Base-by-base conservation (phyloP, 2,113 vertebrate species). In the Alectura lathami region DNA sequence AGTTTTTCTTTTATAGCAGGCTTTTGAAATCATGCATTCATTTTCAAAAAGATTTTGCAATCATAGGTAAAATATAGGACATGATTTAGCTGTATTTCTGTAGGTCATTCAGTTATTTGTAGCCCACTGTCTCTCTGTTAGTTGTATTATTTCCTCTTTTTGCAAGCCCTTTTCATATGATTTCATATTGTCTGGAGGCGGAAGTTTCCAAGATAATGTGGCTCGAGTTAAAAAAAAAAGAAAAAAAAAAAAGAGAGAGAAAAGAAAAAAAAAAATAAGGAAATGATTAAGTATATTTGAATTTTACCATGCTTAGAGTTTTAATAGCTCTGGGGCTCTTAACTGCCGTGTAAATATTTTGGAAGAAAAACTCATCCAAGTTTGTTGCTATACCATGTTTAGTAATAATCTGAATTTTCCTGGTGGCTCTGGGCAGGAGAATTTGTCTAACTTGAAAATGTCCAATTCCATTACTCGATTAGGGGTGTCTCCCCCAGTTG, bases 131-230 rank as follows among this genome's bases (percentile, higher is more conserved):
- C 34, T 64, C 64, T 62, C 50, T 95, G 27, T 76, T 76, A 67
- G 45, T 85, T 78, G 42, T 20, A 80, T 63, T 91, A 74, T 93
- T 95, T 93, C 72, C 89, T 96, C 85, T 80, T 91, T 83, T 81
- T 75, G 40, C 40, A 67, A 86, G 38, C 43, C 26, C 26, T 48
- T 88, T 94, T 70, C 30, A 23, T 47, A 66, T 7, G 38, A 66
- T 84, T 94, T 50, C 59, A 77, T 42, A 36, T 36, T 88, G 57
- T 54, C 48, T 75, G 73, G 43, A 64, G 40, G 48, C 5, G 18
- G 87, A 95, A 92, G 87, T 89, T 85, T 94, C 88, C 88, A 85
- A 88, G 74, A 56, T 81, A 16, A 30, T 26, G 40, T 76, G 70
- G 64, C 73, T 72, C 54, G 83, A 78, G 48, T 36, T 73, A 48